Conservation (phyloP, 2,113 vertebrate species). For the Agelaius tricolor region DNA sequence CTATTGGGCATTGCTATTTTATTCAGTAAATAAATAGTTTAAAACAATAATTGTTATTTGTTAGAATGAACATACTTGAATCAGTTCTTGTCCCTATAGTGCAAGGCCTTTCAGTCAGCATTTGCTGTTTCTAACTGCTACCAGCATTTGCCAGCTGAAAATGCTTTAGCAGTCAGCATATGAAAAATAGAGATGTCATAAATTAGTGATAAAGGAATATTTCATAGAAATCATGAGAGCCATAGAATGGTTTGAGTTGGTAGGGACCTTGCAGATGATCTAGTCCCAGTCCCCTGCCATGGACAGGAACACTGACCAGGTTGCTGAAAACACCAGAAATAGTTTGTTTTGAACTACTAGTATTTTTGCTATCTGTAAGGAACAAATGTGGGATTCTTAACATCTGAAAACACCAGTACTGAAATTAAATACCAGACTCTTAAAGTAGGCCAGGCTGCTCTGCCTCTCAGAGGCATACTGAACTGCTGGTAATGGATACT, state of each 20-base stretch:
- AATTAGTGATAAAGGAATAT: background rate
- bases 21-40: slow-evolving; percentile 42
- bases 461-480: background rate
- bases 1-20: slow-evolving; percentile 47
- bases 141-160: background rate
- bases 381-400: background rate
- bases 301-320: background rate
- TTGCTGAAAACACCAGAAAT: background rate
- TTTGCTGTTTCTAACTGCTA: slow-evolving; percentile 11
- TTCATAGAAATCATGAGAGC: background rate
- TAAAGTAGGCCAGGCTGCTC: background rate
- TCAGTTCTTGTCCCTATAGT: background rate
- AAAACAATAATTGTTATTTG: slow-evolving; percentile 51
- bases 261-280: background rate
- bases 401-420: background rate
- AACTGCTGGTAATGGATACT: background rate
- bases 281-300: background rate
- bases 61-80: slow-evolving; percentile 3
- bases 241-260: background rate
- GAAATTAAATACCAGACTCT: background rate
- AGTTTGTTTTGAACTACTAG: background rate
- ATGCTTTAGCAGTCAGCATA: background rate
- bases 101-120: background rate
- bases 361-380: background rate
- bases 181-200: background rate